Evolutionary conservation across 2,113 vertebrate species (phyloP).

Genomic region (Megaceryle maxima): DNA sequence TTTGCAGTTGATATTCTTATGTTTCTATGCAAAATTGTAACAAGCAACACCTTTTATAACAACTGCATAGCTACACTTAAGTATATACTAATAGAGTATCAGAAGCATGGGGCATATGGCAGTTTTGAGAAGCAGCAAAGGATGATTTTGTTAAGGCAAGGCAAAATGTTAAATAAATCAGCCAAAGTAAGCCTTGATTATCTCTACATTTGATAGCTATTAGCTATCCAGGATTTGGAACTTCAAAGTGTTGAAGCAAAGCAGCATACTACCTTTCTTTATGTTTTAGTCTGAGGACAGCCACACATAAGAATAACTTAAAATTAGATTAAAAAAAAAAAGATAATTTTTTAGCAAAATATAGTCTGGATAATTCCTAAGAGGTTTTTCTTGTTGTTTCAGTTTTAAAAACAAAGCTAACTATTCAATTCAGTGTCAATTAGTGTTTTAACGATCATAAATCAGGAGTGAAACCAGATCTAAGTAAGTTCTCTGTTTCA

Average conservation of each 20-base stretch:
- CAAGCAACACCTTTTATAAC: neutral
- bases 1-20: neutral
- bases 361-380: neutral
- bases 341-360: neutral
- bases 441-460: neutral
- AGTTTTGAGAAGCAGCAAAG: neutral
- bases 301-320: neutral
- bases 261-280: neutral
- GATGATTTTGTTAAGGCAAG: neutral
- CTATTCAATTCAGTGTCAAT: neutral
- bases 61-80: neutral
- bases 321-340: neutral
- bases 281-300: neutral
- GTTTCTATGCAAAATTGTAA: neutral
- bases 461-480: neutral
- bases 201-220: neutral
- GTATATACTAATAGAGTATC: neutral
- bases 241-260: neutral
- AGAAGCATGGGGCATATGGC: neutral
- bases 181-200: neutral
- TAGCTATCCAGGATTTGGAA: neutral
- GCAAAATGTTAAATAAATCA: neutral
- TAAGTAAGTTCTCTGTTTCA: neutral
- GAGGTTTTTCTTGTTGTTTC: neutral
- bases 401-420: neutral